These are phyloP conservation scores for Stylophora pistillata DNA, from an alignment of 64 coral and sea anemone genomes.

Conservation along the genomic window DNA sequence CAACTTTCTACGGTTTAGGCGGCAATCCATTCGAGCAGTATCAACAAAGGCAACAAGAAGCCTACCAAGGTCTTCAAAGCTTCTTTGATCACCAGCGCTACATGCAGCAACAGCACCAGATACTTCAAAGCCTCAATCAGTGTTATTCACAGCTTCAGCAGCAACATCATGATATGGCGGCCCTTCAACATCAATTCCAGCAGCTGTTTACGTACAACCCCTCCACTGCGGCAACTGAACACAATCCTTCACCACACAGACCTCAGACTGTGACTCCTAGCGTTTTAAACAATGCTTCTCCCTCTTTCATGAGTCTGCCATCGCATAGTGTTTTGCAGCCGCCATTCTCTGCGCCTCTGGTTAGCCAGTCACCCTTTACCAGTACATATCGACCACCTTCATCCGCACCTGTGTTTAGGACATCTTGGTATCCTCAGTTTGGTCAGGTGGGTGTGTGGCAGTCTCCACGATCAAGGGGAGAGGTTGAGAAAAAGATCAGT, in stretches of 20 bases:
- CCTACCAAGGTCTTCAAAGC: slow-evolving; percentile 88
- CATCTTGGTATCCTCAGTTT: background rate
- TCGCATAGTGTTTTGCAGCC: slow-evolving; percentile 3
- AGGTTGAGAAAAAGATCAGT: too few species aligned
- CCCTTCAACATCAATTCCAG: slow-evolving; percentile 88
- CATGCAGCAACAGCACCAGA: slow-evolving; percentile 90
- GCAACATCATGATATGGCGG: slow-evolving; percentile 91
- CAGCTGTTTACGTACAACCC: slow-evolving; percentile 82
- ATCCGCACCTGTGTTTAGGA: slow-evolving; percentile 53
- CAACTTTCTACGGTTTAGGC: background rate
- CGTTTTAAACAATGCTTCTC: slow-evolving; percentile 12
- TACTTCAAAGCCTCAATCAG: slow-evolving; percentile 88
- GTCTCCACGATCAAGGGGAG: too few species aligned
- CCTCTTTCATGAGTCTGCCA: slow-evolving; percentile 32
- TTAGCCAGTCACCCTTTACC: background rate
- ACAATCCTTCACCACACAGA: slow-evolving; percentile 33
- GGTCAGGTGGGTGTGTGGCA: background rate
- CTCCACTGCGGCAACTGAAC: slow-evolving; percentile 4
- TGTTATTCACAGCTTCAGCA: slow-evolving; percentile 90
- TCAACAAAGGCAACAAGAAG: slow-evolving; percentile 94
- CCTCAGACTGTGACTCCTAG: slow-evolving; percentile 63
- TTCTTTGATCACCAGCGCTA: slow-evolving; percentile 95
- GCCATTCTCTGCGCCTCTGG: slow-evolving; percentile 2
- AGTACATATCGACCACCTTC: slow-evolving; percentile 55
- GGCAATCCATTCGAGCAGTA: slow-evolving; percentile 92